phyloP scores from a whole-genome alignment of 2,888 invertebrate species.

The Mesorhabditis spiculigera region DNA sequence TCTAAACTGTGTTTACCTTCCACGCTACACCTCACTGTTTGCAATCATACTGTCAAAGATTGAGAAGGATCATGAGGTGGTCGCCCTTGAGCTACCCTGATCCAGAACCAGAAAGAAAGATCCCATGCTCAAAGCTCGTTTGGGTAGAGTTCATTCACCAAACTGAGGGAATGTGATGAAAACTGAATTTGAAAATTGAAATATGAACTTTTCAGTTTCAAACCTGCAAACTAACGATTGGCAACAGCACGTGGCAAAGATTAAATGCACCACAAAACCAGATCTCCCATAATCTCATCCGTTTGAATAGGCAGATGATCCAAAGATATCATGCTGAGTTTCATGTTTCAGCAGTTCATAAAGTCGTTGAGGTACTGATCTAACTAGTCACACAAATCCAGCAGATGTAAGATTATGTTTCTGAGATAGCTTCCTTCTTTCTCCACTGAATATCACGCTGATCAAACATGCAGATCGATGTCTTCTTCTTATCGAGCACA shows the following conservation, averaged over 20 bases:
- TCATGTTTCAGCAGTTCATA: neutral
- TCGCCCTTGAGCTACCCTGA: neutral
- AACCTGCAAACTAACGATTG: too few relatives aligned
- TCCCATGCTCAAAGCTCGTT: too few relatives aligned
- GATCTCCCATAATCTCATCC: neutral
- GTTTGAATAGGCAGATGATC: neutral
- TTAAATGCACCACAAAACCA: neutral
- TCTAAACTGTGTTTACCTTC: neutral
- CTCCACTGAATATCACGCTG: neutral
- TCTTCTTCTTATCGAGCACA: neutral
- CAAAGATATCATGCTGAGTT: neutral
- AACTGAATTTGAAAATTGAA: too few relatives aligned
- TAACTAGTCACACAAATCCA: neutral
- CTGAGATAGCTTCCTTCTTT: neutral
- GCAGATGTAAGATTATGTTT: neutral
- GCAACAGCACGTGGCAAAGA: too few relatives aligned
- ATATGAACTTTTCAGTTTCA: too few relatives aligned
- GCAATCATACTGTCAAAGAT: neutral
- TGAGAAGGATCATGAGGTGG: neutral
- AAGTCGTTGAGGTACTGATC: neutral
- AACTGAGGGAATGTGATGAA: neutral
- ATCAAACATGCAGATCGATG: neutral
- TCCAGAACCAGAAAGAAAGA: too few relatives aligned
- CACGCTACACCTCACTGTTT: neutral
- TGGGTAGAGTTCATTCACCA: neutral